Evolutionary conservation across 2,113 vertebrate genomes (phyloP).

Genomic region (Menura novaehollandiae): DNA sequence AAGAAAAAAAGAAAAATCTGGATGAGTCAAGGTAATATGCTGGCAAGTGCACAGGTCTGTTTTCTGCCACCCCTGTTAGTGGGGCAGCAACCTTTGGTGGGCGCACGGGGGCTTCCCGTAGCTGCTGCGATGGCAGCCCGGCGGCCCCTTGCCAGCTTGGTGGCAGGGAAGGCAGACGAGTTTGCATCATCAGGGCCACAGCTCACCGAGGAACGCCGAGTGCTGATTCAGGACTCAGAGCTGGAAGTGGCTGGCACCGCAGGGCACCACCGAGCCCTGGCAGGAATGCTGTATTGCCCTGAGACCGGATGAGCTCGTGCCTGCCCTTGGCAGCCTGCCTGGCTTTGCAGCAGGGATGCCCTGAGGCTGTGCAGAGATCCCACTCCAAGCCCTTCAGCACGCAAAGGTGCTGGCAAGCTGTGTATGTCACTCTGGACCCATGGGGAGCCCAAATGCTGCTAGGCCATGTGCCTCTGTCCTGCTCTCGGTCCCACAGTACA

Average conservation of each 20-base stretch:
- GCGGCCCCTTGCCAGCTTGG: neutral
- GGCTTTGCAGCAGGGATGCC: neutral
- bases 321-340: slow-evolving; percentile 12
- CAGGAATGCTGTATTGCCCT: neutral
- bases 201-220: neutral
- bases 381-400: neutral
- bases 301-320: neutral
- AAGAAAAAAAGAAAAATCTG: neutral
- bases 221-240: neutral
- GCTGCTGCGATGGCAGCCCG: neutral
- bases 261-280: neutral
- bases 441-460: neutral
- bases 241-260: neutral
- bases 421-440: rapidly evolving
- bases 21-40: neutral
- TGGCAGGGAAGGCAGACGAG: neutral
- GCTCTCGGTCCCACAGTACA: rapidly evolving
- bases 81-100: neutral
- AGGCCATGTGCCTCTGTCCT: neutral
- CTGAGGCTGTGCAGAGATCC: neutral
- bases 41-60: neutral
- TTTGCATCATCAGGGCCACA: neutral
- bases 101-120: neutral
- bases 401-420: neutral
- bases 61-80: neutral